Percentiles rank a stretch among this genome's conserved stretches.
Conservation (phyloP, 2,113 vertebrate species). For the Microtus richardsoni region DNA sequence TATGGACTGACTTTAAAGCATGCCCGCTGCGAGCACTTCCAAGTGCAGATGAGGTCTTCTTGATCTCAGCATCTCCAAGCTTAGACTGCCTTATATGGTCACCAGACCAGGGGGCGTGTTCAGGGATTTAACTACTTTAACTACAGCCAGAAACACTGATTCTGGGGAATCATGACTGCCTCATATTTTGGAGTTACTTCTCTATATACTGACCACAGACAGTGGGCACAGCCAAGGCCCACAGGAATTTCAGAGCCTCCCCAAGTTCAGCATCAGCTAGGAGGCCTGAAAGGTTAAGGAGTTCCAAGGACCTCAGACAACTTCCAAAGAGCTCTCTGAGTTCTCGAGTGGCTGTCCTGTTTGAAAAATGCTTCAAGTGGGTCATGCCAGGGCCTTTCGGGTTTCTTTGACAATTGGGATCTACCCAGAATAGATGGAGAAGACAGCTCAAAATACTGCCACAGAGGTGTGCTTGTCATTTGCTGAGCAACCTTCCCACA, state of each 20-base stretch:
- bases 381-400: neutral
- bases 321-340: neutral
- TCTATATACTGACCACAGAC: neutral
- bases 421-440: neutral
- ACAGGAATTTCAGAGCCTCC: neutral
- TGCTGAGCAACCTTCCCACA: neutral
- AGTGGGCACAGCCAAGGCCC: neutral
- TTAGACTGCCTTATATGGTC: neutral
- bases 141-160: conserved; percentile 12
- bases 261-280: neutral
- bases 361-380: neutral
- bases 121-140: neutral
- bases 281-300: neutral
- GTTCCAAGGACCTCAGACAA: neutral
- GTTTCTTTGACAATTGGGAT: neutral
- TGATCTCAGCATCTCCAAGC: neutral
- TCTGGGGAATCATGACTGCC: neutral
- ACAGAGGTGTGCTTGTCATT: neutral
- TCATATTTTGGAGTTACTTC: neutral
- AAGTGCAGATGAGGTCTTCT: conserved; percentile 77
- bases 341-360: neutral
- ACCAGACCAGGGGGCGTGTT: neutral
- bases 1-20: conserved; percentile 95
- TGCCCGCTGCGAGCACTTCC: conserved; percentile 88
- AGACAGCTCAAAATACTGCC: neutral